Conservation (phyloP, 2,113 vertebrate genomes). For the Plotosus lineatus region DNA sequence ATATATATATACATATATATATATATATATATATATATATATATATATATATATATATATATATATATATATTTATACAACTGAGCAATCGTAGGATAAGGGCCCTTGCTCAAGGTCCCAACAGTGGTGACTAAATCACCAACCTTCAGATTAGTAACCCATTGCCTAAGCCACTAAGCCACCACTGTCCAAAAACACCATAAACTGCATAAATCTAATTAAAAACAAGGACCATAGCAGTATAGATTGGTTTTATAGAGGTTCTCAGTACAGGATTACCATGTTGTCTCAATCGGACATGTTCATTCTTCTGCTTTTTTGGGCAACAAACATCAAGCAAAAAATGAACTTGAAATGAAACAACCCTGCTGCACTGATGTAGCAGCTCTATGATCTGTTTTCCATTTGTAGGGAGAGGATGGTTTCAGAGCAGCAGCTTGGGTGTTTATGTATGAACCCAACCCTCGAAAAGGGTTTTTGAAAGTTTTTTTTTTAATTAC, state of each 20-base stretch:
- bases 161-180: too few species aligned
- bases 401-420: neutral
- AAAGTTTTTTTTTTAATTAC: neutral
- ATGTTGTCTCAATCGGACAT: neutral
- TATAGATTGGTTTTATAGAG: neutral
- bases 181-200: neutral
- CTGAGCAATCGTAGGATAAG: too few species aligned
- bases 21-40: too few species aligned
- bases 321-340: slow-evolving; percentile 7
- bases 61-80: too few species aligned
- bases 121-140: too few species aligned
- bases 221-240: neutral
- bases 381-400: neutral
- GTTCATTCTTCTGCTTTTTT: neutral
- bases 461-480: neutral
- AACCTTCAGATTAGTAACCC: too few species aligned
- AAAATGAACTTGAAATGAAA: slow-evolving; percentile 16
- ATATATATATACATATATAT: too few species aligned
- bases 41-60: too few species aligned
- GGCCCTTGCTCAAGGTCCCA: too few species aligned
- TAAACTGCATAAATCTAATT: slow-evolving; percentile 7
- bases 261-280: neutral
- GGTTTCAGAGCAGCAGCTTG: neutral
- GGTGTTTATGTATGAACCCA: slow-evolving; percentile 3
- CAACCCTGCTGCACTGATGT: slow-evolving; percentile 3